These are phyloP conservation scores for Dorcus hopei DNA, from an alignment of 2,888 invertebrate species.

Conservation along the genomic window DNA sequence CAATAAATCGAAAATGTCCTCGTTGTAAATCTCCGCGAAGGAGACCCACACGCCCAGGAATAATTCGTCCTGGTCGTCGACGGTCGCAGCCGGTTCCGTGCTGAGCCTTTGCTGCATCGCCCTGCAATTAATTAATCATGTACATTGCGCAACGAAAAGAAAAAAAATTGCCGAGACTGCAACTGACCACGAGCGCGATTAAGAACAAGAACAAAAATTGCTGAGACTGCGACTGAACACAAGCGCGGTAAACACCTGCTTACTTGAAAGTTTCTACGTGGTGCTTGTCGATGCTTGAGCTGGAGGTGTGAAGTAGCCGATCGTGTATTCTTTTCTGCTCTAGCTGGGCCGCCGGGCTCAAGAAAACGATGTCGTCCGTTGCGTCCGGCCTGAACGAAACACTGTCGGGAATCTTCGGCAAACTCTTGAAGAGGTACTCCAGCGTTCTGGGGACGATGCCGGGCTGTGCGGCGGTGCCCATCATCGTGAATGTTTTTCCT, in stretches of 20 bases:
- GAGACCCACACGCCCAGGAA: constrained; percentile 69
- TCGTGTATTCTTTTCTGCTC: constrained; percentile 30
- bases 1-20: constrained; percentile 80
- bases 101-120: constrained; percentile 21
- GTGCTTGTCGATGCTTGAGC: constrained; percentile 15
- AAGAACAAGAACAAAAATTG: too few species aligned
- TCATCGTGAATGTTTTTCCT: constrained; percentile 44
- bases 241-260: too few species aligned
- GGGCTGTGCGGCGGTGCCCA: constrained; percentile 57
- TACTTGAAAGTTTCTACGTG: constrained; percentile 30
- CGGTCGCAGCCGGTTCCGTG: constrained; percentile 14
- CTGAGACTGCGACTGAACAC: neutral
- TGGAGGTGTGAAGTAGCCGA: constrained; percentile 31
- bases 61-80: constrained; percentile 5
- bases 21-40: constrained; percentile 89
- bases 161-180: too few species aligned
- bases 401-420: constrained; percentile 35
- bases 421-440: constrained; percentile 50
- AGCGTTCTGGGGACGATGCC: constrained; percentile 63
- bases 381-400: constrained; percentile 48
- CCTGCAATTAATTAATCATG: neutral
- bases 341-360: constrained; percentile 37
- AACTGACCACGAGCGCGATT: too few species aligned
- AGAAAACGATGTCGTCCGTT: constrained; percentile 41
- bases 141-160: too few species aligned